Evolutionary conservation across 2,888 invertebrate species (phyloP).

Genomic region (Troides oblongomaculatus): DNA sequence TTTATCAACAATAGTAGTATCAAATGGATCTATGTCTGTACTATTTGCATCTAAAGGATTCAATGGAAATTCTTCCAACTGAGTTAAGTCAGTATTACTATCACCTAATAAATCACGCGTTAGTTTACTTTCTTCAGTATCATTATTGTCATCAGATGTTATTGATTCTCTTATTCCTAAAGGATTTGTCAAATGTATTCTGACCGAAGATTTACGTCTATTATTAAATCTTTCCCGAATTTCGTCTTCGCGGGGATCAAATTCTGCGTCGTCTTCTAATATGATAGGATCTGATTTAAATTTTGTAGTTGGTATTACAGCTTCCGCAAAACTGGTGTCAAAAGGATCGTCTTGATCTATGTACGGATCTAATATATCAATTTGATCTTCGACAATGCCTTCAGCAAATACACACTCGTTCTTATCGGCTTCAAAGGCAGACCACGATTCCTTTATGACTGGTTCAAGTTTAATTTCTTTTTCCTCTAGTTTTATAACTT

Average conservation of each 20-base stretch:
- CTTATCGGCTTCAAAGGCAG: constrained; percentile 82
- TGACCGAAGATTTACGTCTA: constrained; percentile 74
- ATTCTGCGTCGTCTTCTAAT: constrained; percentile 77
- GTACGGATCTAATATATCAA: constrained; percentile 70
- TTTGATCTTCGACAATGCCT: constrained; percentile 69
- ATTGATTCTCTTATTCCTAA: constrained; percentile 80
- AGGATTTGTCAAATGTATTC: constrained; percentile 83
- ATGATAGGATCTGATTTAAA: constrained; percentile 63
- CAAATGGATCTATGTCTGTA: constrained; percentile 89
- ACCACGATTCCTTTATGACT: constrained; percentile 80
- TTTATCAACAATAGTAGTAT: constrained; percentile 87
- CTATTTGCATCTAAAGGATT: constrained; percentile 80
- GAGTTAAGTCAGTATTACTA: constrained; percentile 87
- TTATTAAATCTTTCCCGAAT: constrained; percentile 61
- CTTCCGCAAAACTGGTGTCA: constrained; percentile 90
- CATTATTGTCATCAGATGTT: constrained; percentile 72
- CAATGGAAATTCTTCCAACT: constrained; percentile 84
- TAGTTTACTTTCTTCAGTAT: constrained; percentile 62
- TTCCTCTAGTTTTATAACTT: constrained; percentile 69
- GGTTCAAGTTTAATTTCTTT: constrained; percentile 64
- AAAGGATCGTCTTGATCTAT: constrained; percentile 88
- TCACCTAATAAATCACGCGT: constrained; percentile 86
- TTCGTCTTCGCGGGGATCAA: constrained; percentile 84
- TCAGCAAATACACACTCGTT: constrained; percentile 70
- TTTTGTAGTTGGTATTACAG: constrained; percentile 80